Base-by-base conservation (phyloP, 2,113 vertebrate genomes). In the Butorides virescens region DNA sequence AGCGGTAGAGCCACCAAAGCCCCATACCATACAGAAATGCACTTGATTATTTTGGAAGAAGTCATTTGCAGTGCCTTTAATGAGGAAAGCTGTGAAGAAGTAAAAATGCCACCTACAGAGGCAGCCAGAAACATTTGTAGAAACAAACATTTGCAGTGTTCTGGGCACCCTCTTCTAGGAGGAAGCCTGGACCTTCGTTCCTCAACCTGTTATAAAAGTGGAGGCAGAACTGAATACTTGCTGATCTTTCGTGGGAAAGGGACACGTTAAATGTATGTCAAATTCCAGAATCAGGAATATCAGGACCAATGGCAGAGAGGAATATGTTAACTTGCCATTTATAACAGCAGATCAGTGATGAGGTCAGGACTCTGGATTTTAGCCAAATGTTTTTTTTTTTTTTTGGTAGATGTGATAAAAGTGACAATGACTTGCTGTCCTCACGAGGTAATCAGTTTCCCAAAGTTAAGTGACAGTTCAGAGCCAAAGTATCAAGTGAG, bases 1-100 rank as follows among this genome's bases (percentile, higher is more conserved):
- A 46, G 20, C 22, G 73, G 91, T 36, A 87, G 76, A 87, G 88
- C n/a, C 73, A 76, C 89, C 19, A 8, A 44, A 88, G 66, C 46
- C 77, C 50, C 39, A 9, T 65, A 39, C 86, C 92, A 85, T 34
- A 92, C 65, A 77, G 80, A 95, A 96, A 92, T 29, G 11, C 20
- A 7, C 77, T 92, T 36, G 90, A 82, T 88, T 97, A 53, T 97
- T 97, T 95, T 67, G 82, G 79, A 82, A 96, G 76, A 86, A 85
- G 76, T 88, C 36, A 90, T 96, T 97, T 95, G 58, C 58, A 91
- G 63, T 37, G 47, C 39, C 95, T 97, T 93, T 72, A 62, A 68
- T 0, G 9, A 73, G 39, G 58, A 86, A 82, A 88, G 34, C 44
- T 75, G 36, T 36, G 89, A 86, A 84, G 59, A 88, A 46, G 7